These are phyloP conservation scores for Pipistrellus nathusii DNA, from an alignment of 2,797 vertebrate genomes.

Conservation along the genomic window DNA sequence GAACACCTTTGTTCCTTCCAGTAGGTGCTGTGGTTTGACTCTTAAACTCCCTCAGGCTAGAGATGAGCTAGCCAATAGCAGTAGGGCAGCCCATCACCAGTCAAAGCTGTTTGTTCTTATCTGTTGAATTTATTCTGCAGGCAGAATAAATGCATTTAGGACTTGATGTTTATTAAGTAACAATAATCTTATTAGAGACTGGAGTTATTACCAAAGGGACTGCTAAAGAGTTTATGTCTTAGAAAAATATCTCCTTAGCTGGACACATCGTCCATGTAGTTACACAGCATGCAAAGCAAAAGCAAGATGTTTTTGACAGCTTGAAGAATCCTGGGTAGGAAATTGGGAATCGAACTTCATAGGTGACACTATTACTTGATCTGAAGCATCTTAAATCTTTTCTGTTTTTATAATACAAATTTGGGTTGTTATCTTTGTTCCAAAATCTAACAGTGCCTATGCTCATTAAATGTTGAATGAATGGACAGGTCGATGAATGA, in stretches of 20 bases:
- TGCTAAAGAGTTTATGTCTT: slow-evolving; percentile 4
- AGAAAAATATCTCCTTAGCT: slow-evolving; percentile 30
- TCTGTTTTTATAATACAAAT: slow-evolving; percentile 41
- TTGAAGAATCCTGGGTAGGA: slow-evolving; percentile 6
- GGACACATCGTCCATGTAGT: neutral
- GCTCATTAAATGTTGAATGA: neutral
- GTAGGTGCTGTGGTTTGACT: neutral
- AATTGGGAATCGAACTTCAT: slow-evolving; percentile 39
- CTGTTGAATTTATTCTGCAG: slow-evolving; percentile 2
- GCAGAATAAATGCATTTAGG: neutral
- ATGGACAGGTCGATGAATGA: neutral
- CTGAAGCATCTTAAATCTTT: slow-evolving; percentile 5
- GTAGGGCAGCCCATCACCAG: neutral
- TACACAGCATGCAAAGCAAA: neutral
- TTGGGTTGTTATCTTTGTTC: neutral
- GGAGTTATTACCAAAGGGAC: neutral
- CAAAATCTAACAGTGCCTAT: neutral
- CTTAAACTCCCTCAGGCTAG: slow-evolving; percentile 11
- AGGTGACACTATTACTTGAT: slow-evolving; percentile 34
- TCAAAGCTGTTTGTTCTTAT: neutral
- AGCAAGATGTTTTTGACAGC: neutral
- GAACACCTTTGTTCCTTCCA: neutral
- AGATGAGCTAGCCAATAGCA: neutral
- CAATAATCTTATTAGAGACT: slow-evolving; percentile 13
- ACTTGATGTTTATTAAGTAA: slow-evolving; percentile 8